Evolutionary conservation across 2,888 invertebrate species (phyloP).

Genomic region (Sycophila texana): DNA sequence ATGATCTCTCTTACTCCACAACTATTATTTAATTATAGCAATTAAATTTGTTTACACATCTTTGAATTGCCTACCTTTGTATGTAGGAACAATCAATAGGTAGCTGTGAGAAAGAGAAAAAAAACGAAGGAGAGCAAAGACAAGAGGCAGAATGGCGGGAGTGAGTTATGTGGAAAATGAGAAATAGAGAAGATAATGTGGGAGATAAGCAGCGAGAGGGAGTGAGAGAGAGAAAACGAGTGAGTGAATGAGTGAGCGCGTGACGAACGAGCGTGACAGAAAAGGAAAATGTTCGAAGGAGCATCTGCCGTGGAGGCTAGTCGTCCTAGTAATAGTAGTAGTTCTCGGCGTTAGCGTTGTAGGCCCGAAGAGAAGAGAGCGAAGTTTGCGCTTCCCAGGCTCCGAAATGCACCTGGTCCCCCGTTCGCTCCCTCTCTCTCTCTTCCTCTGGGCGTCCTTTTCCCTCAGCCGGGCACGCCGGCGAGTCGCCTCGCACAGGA

Average conservation of each 20-base stretch:
- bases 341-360: not conserved
- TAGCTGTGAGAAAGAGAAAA: not conserved
- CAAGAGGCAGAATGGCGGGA: not conserved
- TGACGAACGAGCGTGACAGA: conserved; percentile 40
- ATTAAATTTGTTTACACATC: no score
- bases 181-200: conserved; percentile 34
- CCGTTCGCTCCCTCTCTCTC: conserved; percentile 57
- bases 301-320: conserved; percentile 41
- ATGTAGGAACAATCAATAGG: no score
- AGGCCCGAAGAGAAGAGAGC: conserved; percentile 57
- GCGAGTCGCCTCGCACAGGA: conserved; percentile 45
- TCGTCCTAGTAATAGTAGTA: conserved; percentile 3
- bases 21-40: no score
- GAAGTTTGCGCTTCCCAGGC: conserved; percentile 75
- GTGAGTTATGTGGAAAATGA: conserved; percentile 24
- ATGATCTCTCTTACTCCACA: no score
- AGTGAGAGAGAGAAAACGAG: conserved; percentile 27
- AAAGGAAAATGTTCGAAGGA: conserved; percentile 24
- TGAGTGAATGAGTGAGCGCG: conserved; percentile 18
- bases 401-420: conserved; percentile 73
- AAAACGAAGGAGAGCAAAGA: not conserved
- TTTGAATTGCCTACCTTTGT: no score
- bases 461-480: conserved; percentile 49
- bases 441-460: conserved; percentile 47
- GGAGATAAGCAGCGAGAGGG: conserved; percentile 46